Percentiles rank a stretch among this genome's conserved stretches.
Conservation (phyloP, 1,140 invertebrate species). For the Eciton burchellii region DNA sequence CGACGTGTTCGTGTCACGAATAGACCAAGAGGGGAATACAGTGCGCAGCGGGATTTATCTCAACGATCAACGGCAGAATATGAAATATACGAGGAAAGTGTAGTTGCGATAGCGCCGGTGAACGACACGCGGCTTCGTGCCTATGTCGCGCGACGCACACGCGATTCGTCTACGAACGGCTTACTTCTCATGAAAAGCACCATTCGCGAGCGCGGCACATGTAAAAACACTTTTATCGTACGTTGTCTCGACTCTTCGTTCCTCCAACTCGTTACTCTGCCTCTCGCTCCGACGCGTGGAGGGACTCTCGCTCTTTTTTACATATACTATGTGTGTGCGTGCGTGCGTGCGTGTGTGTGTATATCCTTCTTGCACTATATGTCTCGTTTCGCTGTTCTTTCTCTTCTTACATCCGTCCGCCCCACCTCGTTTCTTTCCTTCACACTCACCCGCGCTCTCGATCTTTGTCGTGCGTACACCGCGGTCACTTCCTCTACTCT, state of each 20-base stretch:
- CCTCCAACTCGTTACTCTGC: neutral
- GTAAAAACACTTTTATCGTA: constrained; percentile 38
- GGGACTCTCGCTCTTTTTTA: neutral
- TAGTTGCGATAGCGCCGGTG: neutral
- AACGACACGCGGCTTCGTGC: constrained; percentile 19
- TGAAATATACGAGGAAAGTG: neutral
- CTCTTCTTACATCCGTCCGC: constrained; percentile 52
- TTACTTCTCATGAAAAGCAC: constrained; percentile 38
- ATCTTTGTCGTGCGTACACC: constrained; percentile 38
- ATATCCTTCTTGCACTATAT: too few species aligned
- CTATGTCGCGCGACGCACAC: neutral
- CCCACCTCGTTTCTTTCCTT: constrained; percentile 60
- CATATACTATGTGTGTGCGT: neutral
- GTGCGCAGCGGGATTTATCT: constrained; percentile 34
- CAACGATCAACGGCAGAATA: constrained; percentile 7
- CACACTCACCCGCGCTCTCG: constrained; percentile 34
- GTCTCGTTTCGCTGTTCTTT: constrained; percentile 15
- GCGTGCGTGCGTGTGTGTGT: too few species aligned
- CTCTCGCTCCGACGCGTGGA: too few species aligned
- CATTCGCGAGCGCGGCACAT: constrained; percentile 46
- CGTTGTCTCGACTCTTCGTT: constrained; percentile 22
- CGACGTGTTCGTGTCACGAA: neutral
- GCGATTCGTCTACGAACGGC: constrained; percentile 7
- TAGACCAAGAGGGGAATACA: neutral
- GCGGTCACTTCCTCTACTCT: constrained; percentile 48